Percentiles rank a stretch among this genome's conserved stretches.
Evolutionary conservation across 64 coral and sea anemone genomes (phyloP).

Genomic region (Stichodactyla helianthus): DNA sequence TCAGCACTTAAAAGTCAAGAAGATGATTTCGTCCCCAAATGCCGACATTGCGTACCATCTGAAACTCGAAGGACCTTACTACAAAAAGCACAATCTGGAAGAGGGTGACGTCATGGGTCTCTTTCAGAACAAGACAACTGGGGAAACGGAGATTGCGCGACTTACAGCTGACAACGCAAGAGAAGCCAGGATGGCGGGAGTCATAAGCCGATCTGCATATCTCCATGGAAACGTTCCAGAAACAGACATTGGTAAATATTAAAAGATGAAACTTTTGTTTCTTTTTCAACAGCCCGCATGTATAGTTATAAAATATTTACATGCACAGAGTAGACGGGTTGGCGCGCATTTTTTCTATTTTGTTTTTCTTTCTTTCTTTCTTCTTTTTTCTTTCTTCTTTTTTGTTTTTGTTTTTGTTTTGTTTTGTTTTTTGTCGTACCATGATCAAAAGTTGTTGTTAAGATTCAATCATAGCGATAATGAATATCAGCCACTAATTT

Average conservation of each 20-base stretch:
- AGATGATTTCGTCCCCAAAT: conserved; percentile 20
- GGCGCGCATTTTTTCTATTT: too few species aligned
- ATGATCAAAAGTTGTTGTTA: too few species aligned
- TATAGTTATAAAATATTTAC: too few species aligned
- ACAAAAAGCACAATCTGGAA: conserved; percentile 37
- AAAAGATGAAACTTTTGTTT: neutral
- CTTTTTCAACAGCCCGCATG: too few species aligned
- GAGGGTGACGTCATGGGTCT: conserved; percentile 73
- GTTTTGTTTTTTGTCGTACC: neutral
- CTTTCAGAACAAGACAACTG: conserved; percentile 33
- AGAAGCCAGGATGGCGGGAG: conserved; percentile 52
- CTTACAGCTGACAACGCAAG: conserved; percentile 37
- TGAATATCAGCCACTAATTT: neutral
- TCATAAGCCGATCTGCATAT: conserved; percentile 70
- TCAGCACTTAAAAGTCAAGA: conserved; percentile 32
- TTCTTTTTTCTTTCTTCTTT: neutral
- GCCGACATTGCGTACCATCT: conserved; percentile 73
- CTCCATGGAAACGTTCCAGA: conserved; percentile 49
- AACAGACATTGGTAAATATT: neutral
- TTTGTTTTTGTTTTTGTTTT: neutral
- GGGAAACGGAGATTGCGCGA: conserved; percentile 42
- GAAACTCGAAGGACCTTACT: conserved; percentile 33
- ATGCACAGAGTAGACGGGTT: too few species aligned
- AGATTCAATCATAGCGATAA: too few species aligned
- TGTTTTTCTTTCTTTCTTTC: too few species aligned